Evolutionary conservation across 64 coral and sea anemone genomes (phyloP), one percentile per base, ranked within the genome.

Genomic region (Dendrophyllia cribrosa): DNA sequence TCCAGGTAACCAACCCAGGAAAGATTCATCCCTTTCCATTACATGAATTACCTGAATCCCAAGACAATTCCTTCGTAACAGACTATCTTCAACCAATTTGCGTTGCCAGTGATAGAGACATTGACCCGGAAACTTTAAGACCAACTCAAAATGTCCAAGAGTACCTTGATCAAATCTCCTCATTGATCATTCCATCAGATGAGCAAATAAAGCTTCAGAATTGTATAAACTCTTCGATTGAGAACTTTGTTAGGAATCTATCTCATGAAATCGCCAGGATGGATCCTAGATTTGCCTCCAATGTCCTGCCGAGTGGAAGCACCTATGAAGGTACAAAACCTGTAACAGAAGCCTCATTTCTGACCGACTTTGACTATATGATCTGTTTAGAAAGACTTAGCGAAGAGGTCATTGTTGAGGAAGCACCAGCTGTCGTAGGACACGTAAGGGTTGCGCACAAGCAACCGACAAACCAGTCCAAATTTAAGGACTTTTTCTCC

Each of bases 291-390:
- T 87, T 87, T 26, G 45, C 84, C 10, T 56, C 52, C 23, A 45
- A 56, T 87, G 84, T 87, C 19, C 17, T 87, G 45, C 84, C 66
- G 15, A 87, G 84, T 87, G 84, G 74, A 43, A 77, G 74, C 74
- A 77, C 43, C 74, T 87, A 87, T 70, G 84, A 87, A 70, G 45
- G 46, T n/a, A 87, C 84, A 5, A 87, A 87, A 45, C 45, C 52
- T 20, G 25, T 25, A 43, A 87, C 84, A 52, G 84, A 49, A 11
- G 10, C 1, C 46, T 73, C 67, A 15, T 77, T 53, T 77, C 4
- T 68, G 26, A 66, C 62, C 6, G 82, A 85, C 62, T 85, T 85
- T 46, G 82, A 85, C 62, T 85, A 85, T 25, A 64, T 73, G 70
- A 73, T 43, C 15, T 14, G 25, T 13, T 23, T 73, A 46, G 52